These are phyloP conservation scores for Pycnomerus fuliginosus DNA, from an alignment of 2,888 invertebrate genomes.

Conservation along the genomic window DNA sequence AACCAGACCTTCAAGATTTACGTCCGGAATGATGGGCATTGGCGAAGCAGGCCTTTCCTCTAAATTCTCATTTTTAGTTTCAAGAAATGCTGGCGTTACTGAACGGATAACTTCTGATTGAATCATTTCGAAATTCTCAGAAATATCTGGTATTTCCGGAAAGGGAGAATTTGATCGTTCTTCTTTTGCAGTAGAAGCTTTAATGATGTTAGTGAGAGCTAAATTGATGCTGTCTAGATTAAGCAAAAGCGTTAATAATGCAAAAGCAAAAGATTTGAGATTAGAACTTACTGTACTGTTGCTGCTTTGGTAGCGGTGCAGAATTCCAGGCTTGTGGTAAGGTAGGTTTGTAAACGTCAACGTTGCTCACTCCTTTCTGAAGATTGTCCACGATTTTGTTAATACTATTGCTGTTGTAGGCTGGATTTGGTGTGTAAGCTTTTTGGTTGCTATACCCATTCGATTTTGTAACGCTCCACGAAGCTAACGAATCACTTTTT, in stretches of 20 bases:
- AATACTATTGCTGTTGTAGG: conserved; percentile 51
- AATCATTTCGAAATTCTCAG: conserved; percentile 30
- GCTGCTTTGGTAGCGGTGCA: conserved; percentile 32
- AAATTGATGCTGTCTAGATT: conserved; percentile 41
- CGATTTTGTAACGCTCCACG: conserved; percentile 40
- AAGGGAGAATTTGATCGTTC: conserved; percentile 37
- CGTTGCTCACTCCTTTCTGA: conserved; percentile 46
- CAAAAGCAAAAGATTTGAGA: conserved; percentile 8
- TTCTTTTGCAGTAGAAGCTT: conserved; percentile 24
- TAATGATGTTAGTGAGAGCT: conserved; percentile 39
- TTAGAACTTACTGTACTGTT: conserved; percentile 49
- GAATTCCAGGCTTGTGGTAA: conserved; percentile 56
- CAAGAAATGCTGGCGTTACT: conserved; percentile 30
- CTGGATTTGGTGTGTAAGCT: conserved; percentile 46
- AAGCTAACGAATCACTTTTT: conserved; percentile 39
- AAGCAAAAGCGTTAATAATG: conserved; percentile 13
- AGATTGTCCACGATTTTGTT: conserved; percentile 50
- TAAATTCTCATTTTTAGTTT: conserved; percentile 29
- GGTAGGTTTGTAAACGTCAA: conserved; percentile 55
- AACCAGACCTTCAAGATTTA: conserved; percentile 34
- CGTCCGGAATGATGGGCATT: conserved; percentile 40
- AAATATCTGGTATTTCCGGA: conserved; percentile 41
- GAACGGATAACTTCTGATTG: conserved; percentile 23
- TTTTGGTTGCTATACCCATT: conserved; percentile 31
- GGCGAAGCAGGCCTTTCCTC: conserved; percentile 33